phyloP scores from a whole-genome alignment of 2,888 invertebrate genomes.

The Troides oblongomaculatus region DNA sequence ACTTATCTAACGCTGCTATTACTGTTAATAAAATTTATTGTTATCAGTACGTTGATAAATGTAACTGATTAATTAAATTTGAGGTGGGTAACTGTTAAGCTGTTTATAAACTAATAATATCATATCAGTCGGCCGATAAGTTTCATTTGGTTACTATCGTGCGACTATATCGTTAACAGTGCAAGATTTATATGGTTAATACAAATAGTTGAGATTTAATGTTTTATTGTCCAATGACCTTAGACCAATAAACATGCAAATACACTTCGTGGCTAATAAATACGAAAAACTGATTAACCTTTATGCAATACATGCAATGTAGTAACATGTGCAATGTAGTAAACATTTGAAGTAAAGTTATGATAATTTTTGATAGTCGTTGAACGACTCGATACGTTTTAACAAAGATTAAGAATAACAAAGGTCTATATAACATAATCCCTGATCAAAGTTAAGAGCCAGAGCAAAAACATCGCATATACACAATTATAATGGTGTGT shows the following conservation, averaged over 20 bases:
- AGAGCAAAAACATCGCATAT: too few species aligned
- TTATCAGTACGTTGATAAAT: conserved; percentile 16
- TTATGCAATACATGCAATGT: too few species aligned
- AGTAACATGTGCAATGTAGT: too few species aligned
- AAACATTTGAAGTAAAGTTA: too few species aligned
- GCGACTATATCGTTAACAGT: conserved; percentile 21
- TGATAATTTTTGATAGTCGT: too few species aligned
- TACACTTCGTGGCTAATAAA: too few species aligned
- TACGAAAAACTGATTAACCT: too few species aligned
- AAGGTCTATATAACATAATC: too few species aligned
- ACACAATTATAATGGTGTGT: neutral
- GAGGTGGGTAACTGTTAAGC: conserved; percentile 19
- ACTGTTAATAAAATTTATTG: conserved; percentile 8
- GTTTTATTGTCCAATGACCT: neutral
- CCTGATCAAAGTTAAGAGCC: too few species aligned
- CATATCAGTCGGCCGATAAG: conserved; percentile 20
- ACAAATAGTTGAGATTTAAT: neutral
- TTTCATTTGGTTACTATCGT: conserved; percentile 25
- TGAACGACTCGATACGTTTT: too few species aligned
- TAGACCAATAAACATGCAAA: neutral
- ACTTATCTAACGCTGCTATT: neutral
- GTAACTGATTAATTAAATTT: conserved; percentile 27
- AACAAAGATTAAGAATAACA: too few species aligned
- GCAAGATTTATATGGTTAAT: conserved; percentile 7
- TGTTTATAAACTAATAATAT: conserved; percentile 16